A percentile compares a stretch with the other conserved stretches of the same genome.
These are phyloP conservation scores for Dryococelus australis DNA, from an alignment of 2,888 invertebrate genomes.

Conservation along the genomic window DNA sequence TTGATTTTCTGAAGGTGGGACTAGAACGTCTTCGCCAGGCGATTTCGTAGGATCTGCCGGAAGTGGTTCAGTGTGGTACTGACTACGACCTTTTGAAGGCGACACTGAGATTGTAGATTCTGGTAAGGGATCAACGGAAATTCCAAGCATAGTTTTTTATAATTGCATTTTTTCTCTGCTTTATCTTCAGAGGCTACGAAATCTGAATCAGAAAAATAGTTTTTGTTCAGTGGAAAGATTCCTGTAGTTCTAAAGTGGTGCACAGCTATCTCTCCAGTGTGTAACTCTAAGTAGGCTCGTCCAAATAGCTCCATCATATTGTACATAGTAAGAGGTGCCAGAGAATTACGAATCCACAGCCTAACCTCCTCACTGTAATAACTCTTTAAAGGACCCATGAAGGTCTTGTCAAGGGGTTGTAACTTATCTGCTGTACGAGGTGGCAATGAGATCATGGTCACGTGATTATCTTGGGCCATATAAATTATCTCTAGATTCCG, in stretches of 20 bases:
- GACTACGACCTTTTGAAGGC: no score
- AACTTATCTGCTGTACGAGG: conserved; percentile 27
- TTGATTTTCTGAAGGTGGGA: no score
- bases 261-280: background rate
- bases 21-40: no score
- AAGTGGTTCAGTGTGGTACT: no score
- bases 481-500: conserved; percentile 33
- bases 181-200: background rate
- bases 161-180: background rate
- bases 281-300: background rate
- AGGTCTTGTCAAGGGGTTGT: conserved; percentile 31
- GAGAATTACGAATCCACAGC: background rate
- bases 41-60: no score
- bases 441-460: conserved; percentile 32
- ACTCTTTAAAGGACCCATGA: conserved; percentile 31
- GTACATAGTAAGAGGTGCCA: background rate
- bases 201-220: conserved; percentile 21
- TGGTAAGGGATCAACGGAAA: no score
- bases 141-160: background rate
- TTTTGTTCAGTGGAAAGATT: conserved; percentile 30
- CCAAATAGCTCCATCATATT: background rate
- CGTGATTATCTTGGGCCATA: conserved; percentile 31
- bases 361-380: conserved; percentile 22
- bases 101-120: no score
- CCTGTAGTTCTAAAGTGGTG: background rate